Evolutionary conservation across 2,113 vertebrate species (phyloP), one percentile per base, ranked within the genome.

Genomic region (Conger conger): DNA sequence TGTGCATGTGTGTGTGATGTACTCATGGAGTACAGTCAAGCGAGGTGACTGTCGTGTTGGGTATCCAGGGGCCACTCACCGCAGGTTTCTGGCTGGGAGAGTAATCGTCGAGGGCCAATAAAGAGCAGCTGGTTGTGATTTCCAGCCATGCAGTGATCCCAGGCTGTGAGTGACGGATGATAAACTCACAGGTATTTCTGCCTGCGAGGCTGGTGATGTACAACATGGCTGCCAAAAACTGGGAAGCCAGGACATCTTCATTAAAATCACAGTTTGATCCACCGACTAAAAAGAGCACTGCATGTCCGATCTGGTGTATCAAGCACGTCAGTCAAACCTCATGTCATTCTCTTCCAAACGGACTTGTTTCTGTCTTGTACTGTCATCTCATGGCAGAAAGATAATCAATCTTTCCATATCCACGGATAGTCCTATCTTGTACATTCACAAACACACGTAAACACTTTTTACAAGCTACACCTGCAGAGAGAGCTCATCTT

Each of bases 401-500:
- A 50, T 50, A 50, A 50, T 50, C 1, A 8, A 50, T 50, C 11
- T 50, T 50, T 42, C 9, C 40, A 42, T 42, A 42, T 50, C 45
- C 5, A 15, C 45, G 1, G 45, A 63, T 63, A 27, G 1, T 63
- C 57, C 23, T 63, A 27, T 27, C 3, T 63, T 83, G 9, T 40
- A 54, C 9, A 6, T 27, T 33, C 20, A 27, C 57, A 15, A 23
- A 42, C n/a, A 76, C 6, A 30, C 54, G 76, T 4, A 57, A 8
- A 68, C 17, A 40, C 36, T 42, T 40, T 82, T 82, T 40, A 73
- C 82, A 82, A 73, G 4, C 82, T 42, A 77, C 63, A 76, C 68
- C 68, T 76, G 82, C 68, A 78, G 68, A 45, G 27, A 79, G 53
- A 79, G 54, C 38, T 79, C 60, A 84, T 73, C 82, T 82, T 82